Conservation (phyloP, 2,113 vertebrate genomes). For the Haplotaxodon microlepis region DNA sequence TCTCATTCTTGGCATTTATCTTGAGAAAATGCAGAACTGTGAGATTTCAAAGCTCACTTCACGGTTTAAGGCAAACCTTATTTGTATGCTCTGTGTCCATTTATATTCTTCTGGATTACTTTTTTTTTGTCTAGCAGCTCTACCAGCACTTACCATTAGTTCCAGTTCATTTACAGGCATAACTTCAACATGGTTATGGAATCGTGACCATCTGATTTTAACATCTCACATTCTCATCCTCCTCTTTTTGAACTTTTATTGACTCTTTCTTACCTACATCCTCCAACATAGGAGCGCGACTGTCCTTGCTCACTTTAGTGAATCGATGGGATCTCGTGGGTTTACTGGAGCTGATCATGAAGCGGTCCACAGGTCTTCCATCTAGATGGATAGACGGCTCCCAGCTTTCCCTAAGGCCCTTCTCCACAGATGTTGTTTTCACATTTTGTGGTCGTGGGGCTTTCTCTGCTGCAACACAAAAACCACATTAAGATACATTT, state of each 20-base stretch:
- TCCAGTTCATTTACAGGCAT: not conserved
- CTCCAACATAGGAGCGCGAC: slow-evolving; percentile 63
- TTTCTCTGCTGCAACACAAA: slow-evolving; percentile 62
- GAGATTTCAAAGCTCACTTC: slow-evolving; percentile 64
- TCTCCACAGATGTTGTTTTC: slow-evolving; percentile 68
- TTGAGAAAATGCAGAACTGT: slow-evolving; percentile 69
- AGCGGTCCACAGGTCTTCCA: slow-evolving; percentile 68
- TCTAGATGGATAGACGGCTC: slow-evolving; percentile 70
- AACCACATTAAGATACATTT: not conserved
- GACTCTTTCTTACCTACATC: slow-evolving; percentile 70
- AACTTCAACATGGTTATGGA: not conserved
- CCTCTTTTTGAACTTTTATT: not conserved
- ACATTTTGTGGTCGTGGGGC: slow-evolving; percentile 68
- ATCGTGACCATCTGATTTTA: not conserved
- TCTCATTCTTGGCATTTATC: slow-evolving; percentile 69
- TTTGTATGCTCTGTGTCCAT: not conserved
- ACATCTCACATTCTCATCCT: not conserved
- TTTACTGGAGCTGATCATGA: slow-evolving; percentile 73
- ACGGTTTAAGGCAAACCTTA: not conserved
- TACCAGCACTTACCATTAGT: not conserved
- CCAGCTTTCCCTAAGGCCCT: slow-evolving; percentile 71
- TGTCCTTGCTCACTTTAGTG: slow-evolving; percentile 64
- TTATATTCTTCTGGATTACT: not conserved
- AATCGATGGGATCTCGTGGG: slow-evolving; percentile 72
- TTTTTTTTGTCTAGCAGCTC: not conserved